These are phyloP conservation scores for Epinotia bilunana DNA, from an alignment of 2,888 invertebrate genomes.

Conservation along the genomic window DNA sequence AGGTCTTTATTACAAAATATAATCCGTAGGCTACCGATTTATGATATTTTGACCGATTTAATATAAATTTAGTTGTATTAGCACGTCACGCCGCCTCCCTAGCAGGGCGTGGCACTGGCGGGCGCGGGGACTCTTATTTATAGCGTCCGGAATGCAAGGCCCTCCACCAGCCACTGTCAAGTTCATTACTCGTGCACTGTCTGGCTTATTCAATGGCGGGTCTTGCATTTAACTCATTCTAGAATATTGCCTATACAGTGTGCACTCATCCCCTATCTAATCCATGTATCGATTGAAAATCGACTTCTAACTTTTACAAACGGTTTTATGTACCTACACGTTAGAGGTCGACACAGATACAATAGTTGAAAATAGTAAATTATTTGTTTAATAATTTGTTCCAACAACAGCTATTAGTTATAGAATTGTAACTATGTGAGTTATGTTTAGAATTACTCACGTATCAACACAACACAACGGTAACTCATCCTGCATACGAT, in stretches of 20 bases:
- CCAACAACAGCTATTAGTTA: too few relatives aligned
- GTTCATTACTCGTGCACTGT: constrained; percentile 69
- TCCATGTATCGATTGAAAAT: background rate
- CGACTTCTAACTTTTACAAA: background rate
- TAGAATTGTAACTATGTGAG: too few relatives aligned
- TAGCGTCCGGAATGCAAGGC: constrained; percentile 67
- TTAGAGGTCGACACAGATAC: background rate
- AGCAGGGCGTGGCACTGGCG: constrained; percentile 13
- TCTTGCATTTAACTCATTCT: background rate
- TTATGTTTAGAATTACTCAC: too few relatives aligned
- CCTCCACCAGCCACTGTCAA: constrained; percentile 78
- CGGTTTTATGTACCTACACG: background rate
- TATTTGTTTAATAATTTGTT: too few relatives aligned
- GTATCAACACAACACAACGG: too few relatives aligned
- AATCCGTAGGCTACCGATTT: background rate
- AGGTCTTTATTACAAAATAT: too few relatives aligned
- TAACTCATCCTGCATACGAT: too few relatives aligned
- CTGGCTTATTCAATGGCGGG: constrained; percentile 25
- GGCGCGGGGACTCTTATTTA: constrained; percentile 53
- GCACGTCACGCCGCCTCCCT: constrained; percentile 13
- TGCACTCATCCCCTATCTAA: background rate
- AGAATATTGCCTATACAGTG: background rate
- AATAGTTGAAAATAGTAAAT: background rate
- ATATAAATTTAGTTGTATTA: background rate
- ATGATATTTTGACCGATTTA: background rate